Percentiles rank a stretch among this genome's conserved stretches.
Evolutionary conservation across 2,113 vertebrate species (phyloP).

Genomic region (western clawed frog (Xenopus tropicalis)): DNA sequence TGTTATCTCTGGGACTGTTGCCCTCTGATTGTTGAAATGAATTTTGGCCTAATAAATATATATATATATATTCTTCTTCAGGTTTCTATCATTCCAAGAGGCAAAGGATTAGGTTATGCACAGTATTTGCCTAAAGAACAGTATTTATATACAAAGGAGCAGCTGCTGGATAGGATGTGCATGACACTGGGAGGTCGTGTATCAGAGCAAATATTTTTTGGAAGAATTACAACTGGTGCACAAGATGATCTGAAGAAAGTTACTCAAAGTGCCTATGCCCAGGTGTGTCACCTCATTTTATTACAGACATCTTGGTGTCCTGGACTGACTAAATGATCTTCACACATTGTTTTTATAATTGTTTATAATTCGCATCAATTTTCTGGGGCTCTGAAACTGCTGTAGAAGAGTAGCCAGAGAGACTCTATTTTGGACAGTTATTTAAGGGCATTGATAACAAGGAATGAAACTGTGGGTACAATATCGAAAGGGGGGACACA

Average conservation of each 20-base stretch:
- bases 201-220: constrained; percentile 92
- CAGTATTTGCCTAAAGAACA: constrained; percentile 95
- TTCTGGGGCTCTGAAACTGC: too few species aligned
- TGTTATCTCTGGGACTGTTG: too few species aligned
- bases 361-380: too few species aligned
- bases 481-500: too few species aligned
- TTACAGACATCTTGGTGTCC: background rate
- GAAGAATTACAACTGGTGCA: constrained; percentile 89
- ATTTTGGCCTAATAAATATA: background rate
- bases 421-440: too few species aligned
- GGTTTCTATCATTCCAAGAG: constrained; percentile 96
- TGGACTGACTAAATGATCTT: too few species aligned
- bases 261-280: constrained; percentile 94
- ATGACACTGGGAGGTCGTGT: constrained; percentile 94
- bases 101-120: constrained; percentile 92
- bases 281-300: constrained; percentile 65
- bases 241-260: constrained; percentile 94
- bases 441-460: too few species aligned
- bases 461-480: too few species aligned
- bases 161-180: constrained; percentile 96
- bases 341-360: too few species aligned
- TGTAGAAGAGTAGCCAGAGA: too few species aligned
- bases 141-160: constrained; percentile 92
- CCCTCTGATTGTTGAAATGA: background rate
- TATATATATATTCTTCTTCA: constrained; percentile 46